A percentile compares a stretch with the other conserved stretches of the same genome.
Evolutionary conservation across 2,113 vertebrate species (phyloP).

Genomic region (Tragelaphus strepsiceros): DNA sequence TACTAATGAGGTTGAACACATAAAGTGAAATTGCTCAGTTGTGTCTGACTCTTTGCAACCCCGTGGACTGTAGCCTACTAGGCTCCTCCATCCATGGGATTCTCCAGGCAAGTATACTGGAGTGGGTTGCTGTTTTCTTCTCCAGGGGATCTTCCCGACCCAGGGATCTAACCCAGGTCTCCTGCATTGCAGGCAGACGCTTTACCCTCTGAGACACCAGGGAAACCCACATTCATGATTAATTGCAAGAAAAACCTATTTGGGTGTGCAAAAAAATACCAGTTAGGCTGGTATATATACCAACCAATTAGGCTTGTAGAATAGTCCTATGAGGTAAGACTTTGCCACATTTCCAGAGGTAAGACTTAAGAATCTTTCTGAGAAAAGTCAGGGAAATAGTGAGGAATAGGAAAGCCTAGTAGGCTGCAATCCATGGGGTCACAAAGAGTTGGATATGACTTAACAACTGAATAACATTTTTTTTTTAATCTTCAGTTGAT

Average conservation of each 20-base stretch:
- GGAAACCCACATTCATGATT: not conserved
- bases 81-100: not conserved
- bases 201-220: not conserved
- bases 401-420: not conserved
- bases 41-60: fast-evolving
- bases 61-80: not conserved
- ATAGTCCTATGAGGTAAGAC: not conserved
- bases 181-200: not conserved
- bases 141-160: not conserved
- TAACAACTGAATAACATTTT: not conserved
- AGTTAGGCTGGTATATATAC: too few relatives aligned
- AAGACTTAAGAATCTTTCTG: not conserved
- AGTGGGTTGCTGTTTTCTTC: not conserved
- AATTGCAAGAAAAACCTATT: not conserved
- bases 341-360: not conserved
- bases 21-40: not conserved
- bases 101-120: not conserved
- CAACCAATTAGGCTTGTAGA: not conserved
- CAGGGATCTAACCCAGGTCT: not conserved
- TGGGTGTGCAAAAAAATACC: not conserved
- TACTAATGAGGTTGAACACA: not conserved
- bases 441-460: not conserved
- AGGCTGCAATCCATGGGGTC: not conserved
- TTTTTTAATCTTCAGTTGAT: not conserved
- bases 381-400: not conserved